phyloP scores from a whole-genome alignment of 2,797 vertebrate species.

The Notamacropus eugenii region DNA sequence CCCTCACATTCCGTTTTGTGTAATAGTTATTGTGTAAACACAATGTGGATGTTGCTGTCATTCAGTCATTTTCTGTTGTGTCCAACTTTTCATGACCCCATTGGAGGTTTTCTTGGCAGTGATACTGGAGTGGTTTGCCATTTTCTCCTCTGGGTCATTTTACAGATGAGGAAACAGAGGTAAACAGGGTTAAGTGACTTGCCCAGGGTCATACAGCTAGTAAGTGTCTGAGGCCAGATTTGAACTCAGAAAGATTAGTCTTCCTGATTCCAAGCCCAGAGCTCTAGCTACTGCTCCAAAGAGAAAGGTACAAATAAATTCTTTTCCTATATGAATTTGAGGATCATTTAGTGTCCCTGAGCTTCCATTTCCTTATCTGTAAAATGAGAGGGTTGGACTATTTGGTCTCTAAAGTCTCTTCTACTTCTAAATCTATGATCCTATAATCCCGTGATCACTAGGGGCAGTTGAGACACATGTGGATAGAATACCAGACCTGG shows the following conservation, averaged over 20 bases:
- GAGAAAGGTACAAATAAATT: background rate
- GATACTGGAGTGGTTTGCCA: too few species aligned
- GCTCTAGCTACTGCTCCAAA: background rate
- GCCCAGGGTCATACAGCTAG: background rate
- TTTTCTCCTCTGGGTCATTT: too few species aligned
- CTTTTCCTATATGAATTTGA: background rate
- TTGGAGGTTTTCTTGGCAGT: too few species aligned
- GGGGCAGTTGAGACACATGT: background rate
- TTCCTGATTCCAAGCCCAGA: too few species aligned
- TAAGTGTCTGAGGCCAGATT: background rate
- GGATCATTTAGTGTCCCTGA: background rate
- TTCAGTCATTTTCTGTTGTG: too few species aligned
- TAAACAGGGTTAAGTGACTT: background rate
- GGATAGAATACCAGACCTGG: background rate
- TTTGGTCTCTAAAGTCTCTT: background rate
- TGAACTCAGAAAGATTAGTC: background rate
- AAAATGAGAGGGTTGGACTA: background rate
- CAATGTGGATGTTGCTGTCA: too few species aligned
- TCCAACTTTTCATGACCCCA: too few species aligned
- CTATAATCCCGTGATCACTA: background rate
- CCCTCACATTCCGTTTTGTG: too few species aligned
- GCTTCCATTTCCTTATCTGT: background rate
- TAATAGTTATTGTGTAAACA: too few species aligned
- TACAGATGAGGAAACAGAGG: too few species aligned
- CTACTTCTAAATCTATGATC: background rate